Evolutionary conservation across 2,888 invertebrate species (phyloP).

Genomic region (Drosophila atripex): DNA sequence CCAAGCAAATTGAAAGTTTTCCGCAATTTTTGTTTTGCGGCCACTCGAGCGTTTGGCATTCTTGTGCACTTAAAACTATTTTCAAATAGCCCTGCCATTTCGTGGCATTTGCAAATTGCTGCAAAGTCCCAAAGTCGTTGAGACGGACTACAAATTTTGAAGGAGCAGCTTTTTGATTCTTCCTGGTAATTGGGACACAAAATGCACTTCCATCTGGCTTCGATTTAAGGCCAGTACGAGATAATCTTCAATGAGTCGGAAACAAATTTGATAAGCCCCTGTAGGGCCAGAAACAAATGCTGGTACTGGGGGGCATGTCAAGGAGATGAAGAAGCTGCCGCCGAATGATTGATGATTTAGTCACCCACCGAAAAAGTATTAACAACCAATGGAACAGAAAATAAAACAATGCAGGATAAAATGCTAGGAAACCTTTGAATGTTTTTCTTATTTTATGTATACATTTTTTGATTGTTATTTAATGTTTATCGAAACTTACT

Average conservation of each 20-base stretch:
- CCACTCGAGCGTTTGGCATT: slow-evolving; percentile 42
- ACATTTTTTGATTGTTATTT: background rate
- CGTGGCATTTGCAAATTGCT: slow-evolving; percentile 48
- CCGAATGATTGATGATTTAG: slow-evolving; percentile 46
- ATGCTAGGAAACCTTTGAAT: background rate
- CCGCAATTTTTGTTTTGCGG: slow-evolving; percentile 53
- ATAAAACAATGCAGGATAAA: background rate
- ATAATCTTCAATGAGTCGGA: slow-evolving; percentile 15
- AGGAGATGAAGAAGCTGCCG: background rate
- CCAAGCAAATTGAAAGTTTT: slow-evolving; percentile 68
- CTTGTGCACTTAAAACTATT: slow-evolving; percentile 57
- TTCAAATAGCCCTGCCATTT: slow-evolving; percentile 37
- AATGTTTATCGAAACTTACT: background rate
- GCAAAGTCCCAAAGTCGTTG: slow-evolving; percentile 62
- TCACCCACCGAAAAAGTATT: slow-evolving; percentile 38
- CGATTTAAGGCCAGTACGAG: slow-evolving; percentile 22
- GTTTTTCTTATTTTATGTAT: slow-evolving; percentile 2
- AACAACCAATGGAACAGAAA: slow-evolving; percentile 17
- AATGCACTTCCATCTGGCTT: slow-evolving; percentile 25
- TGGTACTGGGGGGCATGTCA: slow-evolving; percentile 9
- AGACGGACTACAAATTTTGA: slow-evolving; percentile 49
- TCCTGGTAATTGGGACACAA: slow-evolving; percentile 45
- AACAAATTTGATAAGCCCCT: slow-evolving; percentile 36
- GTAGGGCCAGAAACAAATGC: slow-evolving; percentile 10
- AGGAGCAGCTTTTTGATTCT: slow-evolving; percentile 31